phyloP scores from a whole-genome alignment of 2,797 vertebrate species.

The Amphiprion clarkii region DNA sequence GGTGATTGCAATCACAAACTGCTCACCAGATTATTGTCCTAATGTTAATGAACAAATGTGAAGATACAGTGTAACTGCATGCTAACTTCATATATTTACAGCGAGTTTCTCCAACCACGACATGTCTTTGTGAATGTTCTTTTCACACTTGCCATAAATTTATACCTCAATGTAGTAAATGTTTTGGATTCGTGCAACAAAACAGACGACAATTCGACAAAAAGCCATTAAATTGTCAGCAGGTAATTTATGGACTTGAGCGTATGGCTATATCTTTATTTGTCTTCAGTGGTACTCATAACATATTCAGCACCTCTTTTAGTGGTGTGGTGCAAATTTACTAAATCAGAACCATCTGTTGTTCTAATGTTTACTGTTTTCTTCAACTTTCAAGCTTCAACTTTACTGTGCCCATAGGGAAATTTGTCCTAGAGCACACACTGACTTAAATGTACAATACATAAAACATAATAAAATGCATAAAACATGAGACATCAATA shows the following conservation, averaged over 20 bases:
- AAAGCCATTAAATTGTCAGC: constrained; percentile 57
- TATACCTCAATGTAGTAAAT: constrained; percentile 24
- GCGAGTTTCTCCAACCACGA: background rate
- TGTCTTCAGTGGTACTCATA: constrained; percentile 57
- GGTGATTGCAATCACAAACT: constrained; percentile 74
- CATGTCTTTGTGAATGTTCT: constrained; percentile 3
- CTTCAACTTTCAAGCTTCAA: constrained; percentile 59
- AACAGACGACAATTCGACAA: constrained; percentile 29
- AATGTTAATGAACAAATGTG: constrained; percentile 68
- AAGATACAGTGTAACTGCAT: constrained; percentile 39
- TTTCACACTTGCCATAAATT: constrained; percentile 18
- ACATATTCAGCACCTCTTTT: constrained; percentile 65
- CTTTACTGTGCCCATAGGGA: constrained; percentile 71
- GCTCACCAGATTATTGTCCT: constrained; percentile 63
- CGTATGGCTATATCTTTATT: constrained; percentile 61
- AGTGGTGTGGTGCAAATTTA: constrained; percentile 55
- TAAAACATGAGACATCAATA: constrained; percentile 61
- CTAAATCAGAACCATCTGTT: constrained; percentile 72
- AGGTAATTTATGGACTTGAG: constrained; percentile 56
- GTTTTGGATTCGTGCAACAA: constrained; percentile 21
- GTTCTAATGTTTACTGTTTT: constrained; percentile 60
- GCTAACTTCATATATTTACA: constrained; percentile 6
- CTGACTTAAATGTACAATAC: constrained; percentile 46
- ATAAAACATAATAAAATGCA: constrained; percentile 56
- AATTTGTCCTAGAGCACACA: constrained; percentile 43